Evolutionary conservation across 1,140 invertebrate species (phyloP), one percentile per base, ranked within the genome.

Genomic region (Meloidogyne chitwoodi): DNA sequence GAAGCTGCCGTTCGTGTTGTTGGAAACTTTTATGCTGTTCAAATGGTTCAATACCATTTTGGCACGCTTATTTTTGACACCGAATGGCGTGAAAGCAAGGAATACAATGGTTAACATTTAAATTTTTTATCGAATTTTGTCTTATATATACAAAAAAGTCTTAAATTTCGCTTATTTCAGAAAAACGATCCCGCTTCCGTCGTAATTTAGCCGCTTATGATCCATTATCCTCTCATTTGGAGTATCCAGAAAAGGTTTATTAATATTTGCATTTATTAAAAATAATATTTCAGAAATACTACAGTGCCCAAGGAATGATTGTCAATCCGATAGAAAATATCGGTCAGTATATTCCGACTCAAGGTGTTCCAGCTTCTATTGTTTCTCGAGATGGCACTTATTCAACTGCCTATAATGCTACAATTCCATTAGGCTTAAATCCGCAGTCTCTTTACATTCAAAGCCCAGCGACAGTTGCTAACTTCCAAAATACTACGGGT

Each of bases 21-120:
- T 22, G 77, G 77, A 16, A 79, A 24, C 34, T 78, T 29, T 16
- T 78, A 62, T 64, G 63, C 77, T 14, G 31, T 79, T 22, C 75
- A 79, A 26, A 64, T 75, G n/a, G 77, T 78, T 75, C 76, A 79
- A 44, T 29, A 61, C 5, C 77, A 68, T 48, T 79, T 78, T 67
- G 56, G 76, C 31, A n/a, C 31, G 22, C 64, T 78, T n/a, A 78
- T 78, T 65, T 22, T 38, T 8, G 77, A 73, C n/a, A 64, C 34
- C 2, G 70, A 78, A 75, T 79, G 77, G 27, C 63, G 67, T 69
- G 67, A 78, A 26, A 61, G 77, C 27, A 62, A 48, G 22, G 70
- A 73, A 61, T 73, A 29, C n/a, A 31, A 5, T 24, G 16, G 38
- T 34, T 16, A 70, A n/a, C 5, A 5, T 56, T 56, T 8, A 6